These are phyloP conservation scores for Echinometra lucunter DNA, from an alignment of 53 echinoderm and acorn worm species.

Conservation along the genomic window DNA sequence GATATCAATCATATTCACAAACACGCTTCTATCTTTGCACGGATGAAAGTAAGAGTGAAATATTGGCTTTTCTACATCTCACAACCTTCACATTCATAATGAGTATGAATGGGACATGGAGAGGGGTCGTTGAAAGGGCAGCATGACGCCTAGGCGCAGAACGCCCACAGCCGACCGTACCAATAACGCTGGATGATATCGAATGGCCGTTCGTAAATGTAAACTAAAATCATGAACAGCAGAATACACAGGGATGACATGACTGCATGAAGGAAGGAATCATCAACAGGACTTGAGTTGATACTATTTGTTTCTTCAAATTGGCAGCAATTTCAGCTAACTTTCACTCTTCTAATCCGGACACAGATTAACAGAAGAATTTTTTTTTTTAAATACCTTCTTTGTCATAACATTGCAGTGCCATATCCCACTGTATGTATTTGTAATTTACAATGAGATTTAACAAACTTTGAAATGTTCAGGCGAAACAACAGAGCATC, in stretches of 20 bases:
- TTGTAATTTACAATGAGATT: too few relatives aligned
- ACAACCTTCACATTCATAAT: slow-evolving; percentile 7
- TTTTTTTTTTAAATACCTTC: too few relatives aligned
- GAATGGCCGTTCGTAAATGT: background rate
- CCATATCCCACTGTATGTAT: too few relatives aligned
- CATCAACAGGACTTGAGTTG: background rate
- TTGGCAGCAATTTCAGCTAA: background rate
- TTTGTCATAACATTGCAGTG: too few relatives aligned
- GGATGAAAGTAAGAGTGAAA: background rate
- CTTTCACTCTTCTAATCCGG: background rate
- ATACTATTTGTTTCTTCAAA: background rate
- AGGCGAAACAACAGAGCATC: too few relatives aligned
- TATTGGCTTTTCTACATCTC: slow-evolving; percentile 11
- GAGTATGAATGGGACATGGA: background rate
- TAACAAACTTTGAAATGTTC: too few relatives aligned
- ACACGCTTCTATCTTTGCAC: background rate
- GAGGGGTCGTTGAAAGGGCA: background rate
- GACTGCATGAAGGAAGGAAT: background rate
- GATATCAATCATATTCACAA: background rate
- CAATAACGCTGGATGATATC: background rate
- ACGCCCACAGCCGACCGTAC: background rate
- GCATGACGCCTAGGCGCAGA: background rate
- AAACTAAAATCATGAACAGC: background rate
- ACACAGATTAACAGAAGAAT: background rate
- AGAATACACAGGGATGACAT: background rate